phyloP scores from a whole-genome alignment of 2,113 vertebrate species.

The Blennius ocellaris region DNA sequence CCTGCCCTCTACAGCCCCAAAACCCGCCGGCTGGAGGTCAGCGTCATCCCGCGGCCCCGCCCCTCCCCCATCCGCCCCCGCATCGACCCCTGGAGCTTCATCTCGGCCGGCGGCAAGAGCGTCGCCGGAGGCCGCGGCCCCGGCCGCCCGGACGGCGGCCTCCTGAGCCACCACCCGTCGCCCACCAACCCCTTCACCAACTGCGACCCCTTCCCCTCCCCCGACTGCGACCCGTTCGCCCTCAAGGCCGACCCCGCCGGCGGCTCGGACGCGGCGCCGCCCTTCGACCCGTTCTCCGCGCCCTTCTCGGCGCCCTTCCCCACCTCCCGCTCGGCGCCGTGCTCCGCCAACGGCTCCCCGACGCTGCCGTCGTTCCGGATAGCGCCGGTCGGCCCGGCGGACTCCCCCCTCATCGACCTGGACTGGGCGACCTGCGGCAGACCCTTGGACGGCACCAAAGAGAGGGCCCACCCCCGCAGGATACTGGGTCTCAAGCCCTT shows the following conservation, averaged over 20 bases:
- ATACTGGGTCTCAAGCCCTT: constrained; percentile 83
- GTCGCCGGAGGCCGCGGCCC: constrained; percentile 52
- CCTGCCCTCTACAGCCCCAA: constrained; percentile 84
- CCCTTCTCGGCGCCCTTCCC: constrained; percentile 81
- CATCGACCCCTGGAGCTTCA: constrained; percentile 92
- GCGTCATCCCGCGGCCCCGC: constrained; percentile 87
- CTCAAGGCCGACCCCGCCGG: constrained; percentile 73
- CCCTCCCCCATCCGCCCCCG: constrained; percentile 88
- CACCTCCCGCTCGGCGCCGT: constrained; percentile 83
- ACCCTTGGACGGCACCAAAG: constrained; percentile 78
- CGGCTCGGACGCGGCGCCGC: constrained; percentile 48
- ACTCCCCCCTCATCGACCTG: constrained; percentile 80
- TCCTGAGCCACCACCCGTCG: constrained; percentile 81
- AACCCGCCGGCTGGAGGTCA: constrained; percentile 82
- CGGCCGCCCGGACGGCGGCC: constrained; percentile 58
- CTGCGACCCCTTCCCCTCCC: constrained; percentile 85
- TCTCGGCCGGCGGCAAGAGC: constrained; percentile 80
- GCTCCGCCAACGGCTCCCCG: constrained; percentile 83
- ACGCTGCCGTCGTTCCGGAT: constrained; percentile 78
- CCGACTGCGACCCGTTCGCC: constrained; percentile 83
- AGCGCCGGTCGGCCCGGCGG: constrained; percentile 74
- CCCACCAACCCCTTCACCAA: constrained; percentile 87
- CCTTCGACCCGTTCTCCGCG: constrained; percentile 81
- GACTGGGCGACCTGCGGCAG: constrained; percentile 70
- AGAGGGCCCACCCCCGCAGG: constrained; percentile 74